Evolutionary conservation across 2,797 vertebrate species (phyloP), one percentile per base, ranked within the genome.

Genomic region (Syngnathus rostellatus): DNA sequence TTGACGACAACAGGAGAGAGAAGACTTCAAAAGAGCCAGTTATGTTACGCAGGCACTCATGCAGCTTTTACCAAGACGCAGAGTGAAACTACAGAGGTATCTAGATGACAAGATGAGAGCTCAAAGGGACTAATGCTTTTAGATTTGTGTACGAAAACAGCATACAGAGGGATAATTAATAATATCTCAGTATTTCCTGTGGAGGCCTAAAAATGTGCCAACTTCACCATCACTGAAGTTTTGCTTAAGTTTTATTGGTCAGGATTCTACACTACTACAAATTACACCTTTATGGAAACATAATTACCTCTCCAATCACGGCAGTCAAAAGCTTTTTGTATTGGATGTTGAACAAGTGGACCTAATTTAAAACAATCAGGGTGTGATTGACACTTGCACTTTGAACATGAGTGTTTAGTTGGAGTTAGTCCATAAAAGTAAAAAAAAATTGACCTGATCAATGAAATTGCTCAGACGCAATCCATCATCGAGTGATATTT

Each of bases 1-100:
- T 68, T 81, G 77, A 83, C 80, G 81, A 83, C 40, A 86, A 80
- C 73, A 81, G 68, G 60, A 48, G 61, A 81, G 68, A 72, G 69
- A 66, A 81, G 76, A 84, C 82, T 87, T 88, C 84, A 87, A 83
- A 83, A 84, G 79, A 65, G 82, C 80, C 77, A 63, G 77, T 78
- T 57, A 16, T 57, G 57, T 68, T 65, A 48, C 41, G 3, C 61
- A 6, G 40, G 46, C 41, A 46, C 41, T 21, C n/a, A 17, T 11
- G 9, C 21, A 25, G 21, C 45, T 17, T 73, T 66, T 72, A 77
- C 68, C 77, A 68, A 77, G 76, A 58, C 73, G 69, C 72, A 55
- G 75, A 86, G 68, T 80, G 76, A 86, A 81, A 85, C 81, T 83
- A 79, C 80, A 81, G 78, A 83, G 73, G 72, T 75, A 66, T 67